phyloP scores from a whole-genome alignment of 2,113 vertebrate species.

The Pteronura brasiliensis region DNA sequence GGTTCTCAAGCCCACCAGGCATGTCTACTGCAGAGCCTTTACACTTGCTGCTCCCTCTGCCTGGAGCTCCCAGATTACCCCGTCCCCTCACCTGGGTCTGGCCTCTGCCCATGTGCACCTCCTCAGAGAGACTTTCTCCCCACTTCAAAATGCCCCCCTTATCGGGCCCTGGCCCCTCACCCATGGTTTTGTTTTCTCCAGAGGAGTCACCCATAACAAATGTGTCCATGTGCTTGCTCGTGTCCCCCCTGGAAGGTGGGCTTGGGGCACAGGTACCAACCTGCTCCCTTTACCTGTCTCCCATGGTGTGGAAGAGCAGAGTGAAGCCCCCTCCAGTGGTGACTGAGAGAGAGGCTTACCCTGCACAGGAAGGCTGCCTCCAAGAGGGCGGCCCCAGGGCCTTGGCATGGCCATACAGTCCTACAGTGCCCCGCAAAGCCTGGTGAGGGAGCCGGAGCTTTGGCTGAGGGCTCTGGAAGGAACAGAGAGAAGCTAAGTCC shows the following conservation, averaged over 20 bases:
- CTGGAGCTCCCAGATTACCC: background rate
- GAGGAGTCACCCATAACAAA: background rate
- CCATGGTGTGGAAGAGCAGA: background rate
- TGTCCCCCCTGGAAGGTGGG: background rate
- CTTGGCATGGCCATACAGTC: constrained; percentile 55
- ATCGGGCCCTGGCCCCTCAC: fast-evolving
- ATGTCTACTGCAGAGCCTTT: background rate
- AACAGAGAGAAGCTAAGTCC: constrained; percentile 73
- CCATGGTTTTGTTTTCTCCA: background rate
- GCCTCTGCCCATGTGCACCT: background rate
- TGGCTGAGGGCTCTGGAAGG: constrained; percentile 62
- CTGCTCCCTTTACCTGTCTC: no score
- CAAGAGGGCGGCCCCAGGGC: background rate
- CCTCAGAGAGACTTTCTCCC: background rate
- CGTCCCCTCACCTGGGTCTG: background rate
- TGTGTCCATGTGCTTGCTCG: fast-evolving
- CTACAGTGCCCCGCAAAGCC: constrained; percentile 64
- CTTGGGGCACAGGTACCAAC: background rate
- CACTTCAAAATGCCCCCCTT: background rate
- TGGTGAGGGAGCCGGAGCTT: constrained; percentile 66
- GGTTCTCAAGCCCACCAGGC: background rate
- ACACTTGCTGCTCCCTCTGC: background rate
- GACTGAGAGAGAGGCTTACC: background rate
- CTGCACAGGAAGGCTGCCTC: background rate
- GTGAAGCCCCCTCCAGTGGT: fast-evolving